Percentiles rank a stretch among this genome's conserved stretches.
Evolutionary conservation across 2,888 invertebrate species (phyloP).

Genomic region (Synergus laeviventris): DNA sequence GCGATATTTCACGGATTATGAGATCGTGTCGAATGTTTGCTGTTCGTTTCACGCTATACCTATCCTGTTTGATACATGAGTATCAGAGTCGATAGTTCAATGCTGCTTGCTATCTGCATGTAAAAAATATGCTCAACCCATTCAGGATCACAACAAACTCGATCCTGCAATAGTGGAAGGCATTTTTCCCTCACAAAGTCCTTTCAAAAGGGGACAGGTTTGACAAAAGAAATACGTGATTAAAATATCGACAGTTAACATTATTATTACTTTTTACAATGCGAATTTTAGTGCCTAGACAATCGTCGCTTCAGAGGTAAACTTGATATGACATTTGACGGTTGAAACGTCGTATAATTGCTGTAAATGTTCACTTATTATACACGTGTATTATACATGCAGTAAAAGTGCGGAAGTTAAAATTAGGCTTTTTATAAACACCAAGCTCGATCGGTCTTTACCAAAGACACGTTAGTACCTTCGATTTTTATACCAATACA

Average conservation of each 20-base stretch:
- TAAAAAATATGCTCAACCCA: slow-evolving; percentile 4
- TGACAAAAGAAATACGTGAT: slow-evolving; percentile 4
- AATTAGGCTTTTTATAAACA: slow-evolving; percentile 36
- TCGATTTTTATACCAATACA: background rate
- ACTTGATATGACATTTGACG: slow-evolving; percentile 30
- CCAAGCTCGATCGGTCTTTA: slow-evolving; percentile 21
- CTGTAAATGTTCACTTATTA: slow-evolving; percentile 14
- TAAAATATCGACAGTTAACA: slow-evolving; percentile 37
- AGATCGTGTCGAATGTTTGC: slow-evolving; percentile 54
- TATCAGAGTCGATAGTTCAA: slow-evolving; percentile 24
- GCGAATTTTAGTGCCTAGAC: slow-evolving; percentile 31
- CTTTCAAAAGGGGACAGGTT: slow-evolving; percentile 16
- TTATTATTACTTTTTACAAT: slow-evolving; percentile 40
- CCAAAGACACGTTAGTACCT: slow-evolving; percentile 29
- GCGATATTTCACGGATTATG: slow-evolving; percentile 75
- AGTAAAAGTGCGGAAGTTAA: slow-evolving; percentile 29
- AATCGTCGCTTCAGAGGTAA: slow-evolving; percentile 17
- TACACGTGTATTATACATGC: slow-evolving; percentile 36
- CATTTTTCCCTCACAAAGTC: background rate
- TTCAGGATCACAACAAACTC: background rate
- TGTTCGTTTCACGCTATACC: slow-evolving; percentile 46
- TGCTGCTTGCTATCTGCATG: slow-evolving; percentile 15
- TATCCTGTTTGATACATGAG: slow-evolving; percentile 12
- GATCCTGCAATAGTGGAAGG: background rate
- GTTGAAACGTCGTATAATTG: slow-evolving; percentile 14